Conservation (phyloP, 2,113 vertebrate genomes). For the Anoura caudifer region DNA sequence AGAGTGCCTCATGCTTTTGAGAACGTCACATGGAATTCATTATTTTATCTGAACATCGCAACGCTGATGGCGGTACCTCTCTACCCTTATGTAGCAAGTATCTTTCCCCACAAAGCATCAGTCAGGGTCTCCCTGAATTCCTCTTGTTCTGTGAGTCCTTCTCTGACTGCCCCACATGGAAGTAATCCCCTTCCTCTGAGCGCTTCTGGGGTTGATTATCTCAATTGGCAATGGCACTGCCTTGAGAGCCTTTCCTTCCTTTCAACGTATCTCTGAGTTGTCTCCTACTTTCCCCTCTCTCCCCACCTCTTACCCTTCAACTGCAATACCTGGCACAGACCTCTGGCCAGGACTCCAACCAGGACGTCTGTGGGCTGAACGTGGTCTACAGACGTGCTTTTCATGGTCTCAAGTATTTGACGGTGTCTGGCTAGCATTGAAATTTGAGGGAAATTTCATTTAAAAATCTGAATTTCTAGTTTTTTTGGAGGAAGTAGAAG, state of each 20-base stretch:
- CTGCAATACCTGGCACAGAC: background rate
- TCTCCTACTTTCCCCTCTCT: background rate
- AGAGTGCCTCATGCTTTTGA: background rate
- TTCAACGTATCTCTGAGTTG: background rate
- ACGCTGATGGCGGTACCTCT: background rate
- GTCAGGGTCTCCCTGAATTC: background rate
- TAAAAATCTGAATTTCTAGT: background rate
- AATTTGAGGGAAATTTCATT: background rate
- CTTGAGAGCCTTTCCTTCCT: background rate
- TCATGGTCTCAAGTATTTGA: background rate
- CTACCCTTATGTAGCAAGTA: background rate
- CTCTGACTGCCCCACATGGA: background rate
- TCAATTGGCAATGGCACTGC: accelerated
- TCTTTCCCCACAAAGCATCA: background rate
- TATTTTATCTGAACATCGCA: background rate
- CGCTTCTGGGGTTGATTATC: background rate
- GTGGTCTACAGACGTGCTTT: accelerated
- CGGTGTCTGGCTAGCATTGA: background rate
- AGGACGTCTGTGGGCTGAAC: background rate
- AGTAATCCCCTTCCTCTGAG: background rate
- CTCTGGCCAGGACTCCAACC: background rate
- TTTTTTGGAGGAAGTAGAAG: background rate
- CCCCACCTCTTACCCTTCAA: background rate
- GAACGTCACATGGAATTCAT: background rate
- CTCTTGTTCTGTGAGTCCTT: background rate